Base-by-base conservation (phyloP, 2,888 invertebrate species). In the Danaus chrysippus region DNA sequence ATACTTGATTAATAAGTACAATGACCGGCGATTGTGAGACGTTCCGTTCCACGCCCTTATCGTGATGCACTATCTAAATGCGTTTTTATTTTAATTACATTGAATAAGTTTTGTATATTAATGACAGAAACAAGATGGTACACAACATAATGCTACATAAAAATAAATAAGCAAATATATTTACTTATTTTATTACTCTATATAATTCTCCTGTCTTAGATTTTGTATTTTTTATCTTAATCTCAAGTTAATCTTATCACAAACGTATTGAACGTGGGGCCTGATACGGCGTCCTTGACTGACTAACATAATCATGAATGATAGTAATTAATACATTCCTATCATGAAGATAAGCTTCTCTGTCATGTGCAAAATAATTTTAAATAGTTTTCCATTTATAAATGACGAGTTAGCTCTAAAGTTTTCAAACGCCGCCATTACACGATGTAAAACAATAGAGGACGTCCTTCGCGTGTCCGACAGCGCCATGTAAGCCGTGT, bases 1-100 rank as follows among this genome's bases (percentile, higher is more conserved):
- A 65, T 68, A 65, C 68, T 67, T 67, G 70, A 69, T 68, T 71
- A 64, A 66, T 63, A 63, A 59, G 70, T 69, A 64, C 70, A 68
- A 63, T 67, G 70, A 71, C 69, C 70, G 62, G 9, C 9, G 46
- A 17, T 17, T 17, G 49, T 49, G 11, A 17, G 46, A 46, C 10
- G 49, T 49, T 49, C 49, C 49, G 49, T 17, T 17, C 10, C 49
- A 49, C 8, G 17, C n/a, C 17, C 17, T 49, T 49, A 49, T 49
- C 49, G 17, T 11, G 10, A 17, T 15, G 15, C 17, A 49, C 13
- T 46, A 46, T 46, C 46, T 46, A 46, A 46, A 13, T 46, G 46
- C 15, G 46, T 46, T 46, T 46, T n/a, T 46, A n/a, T 15, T 46
- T 46, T 12, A 2, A 46, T 46, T 46, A 46, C 15, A 15, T 46